phyloP scores from a whole-genome alignment of 2,797 vertebrate species.

The Hippopotamyrus pictus region DNA sequence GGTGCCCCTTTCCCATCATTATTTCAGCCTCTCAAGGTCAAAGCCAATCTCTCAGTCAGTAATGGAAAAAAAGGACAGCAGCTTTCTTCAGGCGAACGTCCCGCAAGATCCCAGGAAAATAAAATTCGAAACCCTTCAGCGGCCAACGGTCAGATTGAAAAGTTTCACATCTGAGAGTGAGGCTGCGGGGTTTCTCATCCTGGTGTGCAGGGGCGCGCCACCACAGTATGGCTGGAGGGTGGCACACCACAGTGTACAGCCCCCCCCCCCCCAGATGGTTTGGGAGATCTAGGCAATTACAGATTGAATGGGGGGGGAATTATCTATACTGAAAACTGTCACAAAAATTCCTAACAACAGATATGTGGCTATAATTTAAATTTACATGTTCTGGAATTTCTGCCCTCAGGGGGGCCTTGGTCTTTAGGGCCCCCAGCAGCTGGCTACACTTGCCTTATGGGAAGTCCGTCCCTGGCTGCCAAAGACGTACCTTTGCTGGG shows the following conservation, averaged over 20 bases:
- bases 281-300: background rate
- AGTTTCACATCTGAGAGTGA: background rate
- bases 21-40: conserved; percentile 6
- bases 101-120: background rate
- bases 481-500: background rate
- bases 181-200: background rate
- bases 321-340: background rate
- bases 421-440: background rate
- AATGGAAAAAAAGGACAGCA: background rate
- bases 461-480: background rate
- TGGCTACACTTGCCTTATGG: background rate
- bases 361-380: background rate
- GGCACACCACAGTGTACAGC: background rate
- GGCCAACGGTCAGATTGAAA: background rate
- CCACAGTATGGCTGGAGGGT: background rate
- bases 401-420: background rate
- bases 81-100: background rate
- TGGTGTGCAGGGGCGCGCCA: background rate
- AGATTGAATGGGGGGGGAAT: background rate
- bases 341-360: background rate
- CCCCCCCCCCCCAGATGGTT: background rate
- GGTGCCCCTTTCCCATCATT: background rate
- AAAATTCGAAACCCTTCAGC: background rate
- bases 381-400: background rate
- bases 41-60: background rate